Base-by-base conservation (phyloP, 2,113 vertebrate genomes). In the Arizona elegans region DNA sequence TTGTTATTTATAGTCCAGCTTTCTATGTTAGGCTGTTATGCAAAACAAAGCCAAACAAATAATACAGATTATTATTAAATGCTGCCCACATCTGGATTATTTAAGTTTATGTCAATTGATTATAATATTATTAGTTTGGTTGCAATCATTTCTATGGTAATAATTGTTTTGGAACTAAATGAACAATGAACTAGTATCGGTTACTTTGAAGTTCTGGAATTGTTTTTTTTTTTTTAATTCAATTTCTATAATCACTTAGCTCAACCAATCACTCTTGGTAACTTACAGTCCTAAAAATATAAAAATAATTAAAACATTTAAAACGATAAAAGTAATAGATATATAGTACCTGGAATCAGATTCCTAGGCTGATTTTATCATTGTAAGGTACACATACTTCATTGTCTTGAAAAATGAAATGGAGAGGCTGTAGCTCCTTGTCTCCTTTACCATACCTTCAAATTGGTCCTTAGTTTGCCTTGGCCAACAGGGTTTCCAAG, bases 371-470 rank as follows among this genome's bases (percentile, higher is more conserved):
- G 81, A 24, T 15, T 88, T 92, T 93, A 52, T 62, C 62, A 3
- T 19, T 58, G 29, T 93, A 95, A 85, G 91, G 93, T 93, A 92
- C 50, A 2, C n/a, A 33, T 75, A 33, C 65, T 75, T 75, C n/a
- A 19, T 75, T 75, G 70, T 38, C 70, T 38, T 75, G 70, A 75
- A 75, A 75, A 75, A 75, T 33, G 65, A 33, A 70, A 70, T 75
- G 13, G 6, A 33, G n/a, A 19, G 6, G 15, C 15, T 75, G 15
- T 8, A 75, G 70, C n/a, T 38, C 10, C 11, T 65, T 65, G 26
- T 29, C 62, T 70, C 70, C 70, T 75, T n/a, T 75, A 33, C 13
- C 6, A 33, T 17, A 33, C 13, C 5, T 33, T 33, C 65, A 33
- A 75, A 75, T 15, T 7, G 5, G 2, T 33, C 65, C n/a, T 75